phyloP scores from a whole-genome alignment of 2,797 vertebrate species.

The Danio aesculapii region DNA sequence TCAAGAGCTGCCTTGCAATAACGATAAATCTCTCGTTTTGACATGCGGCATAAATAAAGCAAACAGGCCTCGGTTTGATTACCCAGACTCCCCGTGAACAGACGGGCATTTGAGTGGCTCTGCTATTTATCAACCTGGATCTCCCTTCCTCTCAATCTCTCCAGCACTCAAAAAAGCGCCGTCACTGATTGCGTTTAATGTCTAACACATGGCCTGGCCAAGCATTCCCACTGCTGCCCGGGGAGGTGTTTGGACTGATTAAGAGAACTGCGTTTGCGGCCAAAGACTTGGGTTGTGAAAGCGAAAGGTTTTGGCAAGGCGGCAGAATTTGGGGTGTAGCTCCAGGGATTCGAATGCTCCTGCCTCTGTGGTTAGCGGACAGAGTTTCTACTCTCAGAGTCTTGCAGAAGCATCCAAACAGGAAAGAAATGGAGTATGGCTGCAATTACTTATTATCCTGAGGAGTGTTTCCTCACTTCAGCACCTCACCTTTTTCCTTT shows the following conservation, averaged over 20 bases:
- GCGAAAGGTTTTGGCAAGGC: constrained; percentile 37
- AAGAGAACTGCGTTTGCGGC: constrained; percentile 48
- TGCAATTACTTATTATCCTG: constrained; percentile 25
- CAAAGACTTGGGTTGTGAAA: constrained; percentile 45
- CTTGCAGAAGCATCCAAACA: constrained; percentile 29
- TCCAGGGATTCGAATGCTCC: constrained; percentile 36
- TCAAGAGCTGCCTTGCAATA: constrained; percentile 61
- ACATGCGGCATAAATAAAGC: constrained; percentile 68
- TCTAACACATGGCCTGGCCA: constrained; percentile 67
- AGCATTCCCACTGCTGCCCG: constrained; percentile 60
- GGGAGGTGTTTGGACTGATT: constrained; percentile 57
- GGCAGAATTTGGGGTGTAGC: constrained; percentile 41
- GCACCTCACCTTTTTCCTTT: constrained; percentile 27
- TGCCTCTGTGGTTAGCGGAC: constrained; percentile 30
- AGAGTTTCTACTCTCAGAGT: constrained; percentile 13
- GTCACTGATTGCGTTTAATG: constrained; percentile 70
- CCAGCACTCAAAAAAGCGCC: constrained; percentile 58
- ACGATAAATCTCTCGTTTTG: constrained; percentile 66
- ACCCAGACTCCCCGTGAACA: constrained; percentile 63
- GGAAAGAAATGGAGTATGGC: constrained; percentile 22
- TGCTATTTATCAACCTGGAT: constrained; percentile 67
- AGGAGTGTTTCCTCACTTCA: constrained; percentile 19
- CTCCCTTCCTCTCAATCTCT: constrained; percentile 64
- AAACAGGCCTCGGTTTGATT: constrained; percentile 65
- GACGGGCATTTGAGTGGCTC: constrained; percentile 65